phyloP scores from a whole-genome alignment of 2,113 vertebrate species.

The Podocnemis expansa region DNA sequence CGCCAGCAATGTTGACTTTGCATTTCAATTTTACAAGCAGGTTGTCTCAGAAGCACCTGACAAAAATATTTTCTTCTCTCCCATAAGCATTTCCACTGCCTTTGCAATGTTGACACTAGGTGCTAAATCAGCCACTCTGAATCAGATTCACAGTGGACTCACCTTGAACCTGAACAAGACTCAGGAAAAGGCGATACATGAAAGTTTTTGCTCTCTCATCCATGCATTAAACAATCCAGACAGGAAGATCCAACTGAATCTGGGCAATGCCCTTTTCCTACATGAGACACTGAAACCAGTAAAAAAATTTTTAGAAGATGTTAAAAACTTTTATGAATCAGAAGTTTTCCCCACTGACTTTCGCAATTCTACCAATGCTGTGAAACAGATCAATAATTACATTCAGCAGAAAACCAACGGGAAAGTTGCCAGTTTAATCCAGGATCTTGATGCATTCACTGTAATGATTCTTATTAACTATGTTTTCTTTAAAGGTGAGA shows the following conservation, averaged over 20 bases:
- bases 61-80: constrained; percentile 89
- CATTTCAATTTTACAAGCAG: constrained; percentile 82
- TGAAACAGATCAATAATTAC: constrained; percentile 80
- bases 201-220: constrained; percentile 76
- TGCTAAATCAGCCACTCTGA: constrained; percentile 74
- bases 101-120: constrained; percentile 85
- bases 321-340: constrained; percentile 73
- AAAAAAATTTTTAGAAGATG: constrained; percentile 74
- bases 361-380: constrained; percentile 69
- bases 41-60: constrained; percentile 21
- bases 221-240: constrained; percentile 69
- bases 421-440: constrained; percentile 82
- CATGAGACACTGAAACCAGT: constrained; percentile 69
- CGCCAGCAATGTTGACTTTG: constrained; percentile 79
- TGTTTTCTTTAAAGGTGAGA: constrained; percentile 85
- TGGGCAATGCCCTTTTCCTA: constrained; percentile 82
- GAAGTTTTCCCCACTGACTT: constrained; percentile 82
- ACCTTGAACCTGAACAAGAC: constrained; percentile 69
- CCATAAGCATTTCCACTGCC: constrained; percentile 82
- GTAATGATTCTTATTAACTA: constrained; percentile 87
- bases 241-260: constrained; percentile 66
- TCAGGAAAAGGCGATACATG: constrained; percentile 72
- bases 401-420: constrained; percentile 83
- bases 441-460: constrained; percentile 75
- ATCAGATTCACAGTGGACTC: constrained; percentile 82